These are phyloP conservation scores for Notiomystis cincta DNA, from an alignment of 2,113 vertebrate species.

Conservation along the genomic window DNA sequence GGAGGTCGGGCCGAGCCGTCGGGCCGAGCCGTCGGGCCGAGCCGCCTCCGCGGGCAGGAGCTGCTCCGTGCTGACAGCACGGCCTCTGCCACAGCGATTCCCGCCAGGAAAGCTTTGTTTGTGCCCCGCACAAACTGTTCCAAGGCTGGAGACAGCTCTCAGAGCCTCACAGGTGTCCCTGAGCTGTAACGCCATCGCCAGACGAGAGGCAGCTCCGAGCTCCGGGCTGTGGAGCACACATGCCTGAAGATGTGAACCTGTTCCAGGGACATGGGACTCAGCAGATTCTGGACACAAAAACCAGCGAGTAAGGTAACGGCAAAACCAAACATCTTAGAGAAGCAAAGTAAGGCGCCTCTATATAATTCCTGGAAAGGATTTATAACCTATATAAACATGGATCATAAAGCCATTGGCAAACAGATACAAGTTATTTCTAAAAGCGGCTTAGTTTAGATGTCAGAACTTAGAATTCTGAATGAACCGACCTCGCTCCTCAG, in stretches of 20 bases:
- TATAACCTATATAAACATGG: conserved; percentile 59
- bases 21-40: accelerated
- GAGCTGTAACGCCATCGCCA: accelerated
- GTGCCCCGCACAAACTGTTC: background rate
- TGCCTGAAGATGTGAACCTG: background rate
- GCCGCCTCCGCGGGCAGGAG: accelerated
- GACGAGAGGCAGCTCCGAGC: background rate
- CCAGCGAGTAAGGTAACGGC: conserved; percentile 45
- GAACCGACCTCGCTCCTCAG: background rate
- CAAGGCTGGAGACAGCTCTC: background rate
- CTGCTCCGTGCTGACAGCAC: accelerated
- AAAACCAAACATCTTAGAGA: conserved; percentile 65
- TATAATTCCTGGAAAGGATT: conserved; percentile 65
- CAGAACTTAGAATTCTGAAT: conserved; percentile 16
- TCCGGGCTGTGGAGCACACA: background rate
- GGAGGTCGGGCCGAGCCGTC: accelerated
- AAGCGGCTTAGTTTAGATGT: conserved; percentile 52
- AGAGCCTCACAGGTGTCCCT: background rate
- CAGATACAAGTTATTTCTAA: conserved; percentile 43
- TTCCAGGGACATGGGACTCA: background rate
- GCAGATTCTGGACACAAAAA: conserved; percentile 29
- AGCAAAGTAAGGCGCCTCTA: conserved; percentile 11
- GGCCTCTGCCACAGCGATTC: background rate
- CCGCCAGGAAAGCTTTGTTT: background rate
- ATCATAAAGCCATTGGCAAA: conserved; percentile 71